Conservation (phyloP, 2,888 invertebrate species). For the Gerris lacustris region DNA sequence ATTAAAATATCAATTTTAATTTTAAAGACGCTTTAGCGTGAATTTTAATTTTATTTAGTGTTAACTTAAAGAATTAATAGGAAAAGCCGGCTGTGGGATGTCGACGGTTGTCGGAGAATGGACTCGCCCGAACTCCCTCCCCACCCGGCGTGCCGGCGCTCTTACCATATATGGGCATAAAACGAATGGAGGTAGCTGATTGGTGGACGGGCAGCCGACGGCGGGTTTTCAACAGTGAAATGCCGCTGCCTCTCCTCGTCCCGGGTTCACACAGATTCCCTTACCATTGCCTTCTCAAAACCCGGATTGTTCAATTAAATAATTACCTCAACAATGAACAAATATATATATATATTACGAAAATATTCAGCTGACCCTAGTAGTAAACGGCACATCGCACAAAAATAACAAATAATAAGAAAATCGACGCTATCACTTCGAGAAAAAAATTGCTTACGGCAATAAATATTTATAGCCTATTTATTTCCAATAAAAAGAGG, state of each 20-base stretch:
- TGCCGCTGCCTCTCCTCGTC: background rate
- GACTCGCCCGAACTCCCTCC: conserved; percentile 40
- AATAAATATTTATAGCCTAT: no score
- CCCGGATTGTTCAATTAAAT: no score
- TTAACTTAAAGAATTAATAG: conserved; percentile 13
- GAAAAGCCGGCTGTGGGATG: conserved; percentile 25
- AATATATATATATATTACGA: no score
- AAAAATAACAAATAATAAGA: no score
- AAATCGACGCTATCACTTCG: no score
- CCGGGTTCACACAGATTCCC: no score
- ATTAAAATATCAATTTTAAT: background rate
- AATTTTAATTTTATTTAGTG: background rate
- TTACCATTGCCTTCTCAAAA: no score
- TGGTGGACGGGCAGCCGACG: conserved; percentile 42
- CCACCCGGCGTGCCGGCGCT: conserved; percentile 47
- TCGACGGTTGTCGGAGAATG: conserved; percentile 30
- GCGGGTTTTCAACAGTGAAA: conserved; percentile 18
- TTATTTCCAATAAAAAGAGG: no score
- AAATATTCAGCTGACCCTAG: no score
- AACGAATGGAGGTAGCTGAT: conserved; percentile 52
- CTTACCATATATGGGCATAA: conserved; percentile 74
- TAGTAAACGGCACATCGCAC: no score
- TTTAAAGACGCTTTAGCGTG: background rate
- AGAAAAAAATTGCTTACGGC: no score
- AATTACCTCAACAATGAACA: no score